Base-by-base conservation (phyloP, 2,888 invertebrate species). In the Agonopterix heracliana region DNA sequence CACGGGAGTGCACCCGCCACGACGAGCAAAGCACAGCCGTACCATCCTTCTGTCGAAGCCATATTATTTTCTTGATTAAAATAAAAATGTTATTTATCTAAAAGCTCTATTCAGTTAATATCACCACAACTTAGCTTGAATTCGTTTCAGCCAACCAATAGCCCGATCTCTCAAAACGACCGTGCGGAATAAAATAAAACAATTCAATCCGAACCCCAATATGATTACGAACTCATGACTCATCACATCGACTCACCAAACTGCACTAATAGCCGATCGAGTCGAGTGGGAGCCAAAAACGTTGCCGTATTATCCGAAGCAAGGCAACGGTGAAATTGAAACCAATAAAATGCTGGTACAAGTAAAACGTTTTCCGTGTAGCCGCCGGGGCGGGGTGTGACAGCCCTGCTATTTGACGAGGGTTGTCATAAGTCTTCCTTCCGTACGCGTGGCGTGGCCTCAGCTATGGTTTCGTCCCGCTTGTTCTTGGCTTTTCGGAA, bases 361-460 rank as follows among this genome's bases (percentile, higher is more conserved):
- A 74, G 74, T 84, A 75, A 85, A 86, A 86, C 81, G 82, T 76
- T 84, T 84, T 78, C 75, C 76, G 68, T 81, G 82, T 82, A 71
- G 54, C 53, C 44, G 60, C 57, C 59, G 63, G 58, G 59, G 70
- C 59, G 63, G 58, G 59, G 70, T 64, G 71, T 71, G 78, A 76
- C 74, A 72, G 61, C 67, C 64, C 61, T 56, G 56, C 57, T 60
- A 57, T 65, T 69, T 84, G 86, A 86, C 81, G 74, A 80, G 84
- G 86, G 85, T 86, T 78, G 81, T 87, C 87, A 87, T 87, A 86
- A 84, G 85, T 81, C 85, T 85, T 85, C 83, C 71, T 71, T 67
- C 64, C 54, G 58, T 55, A 54, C 54, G 56, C 54, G 54, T 52
- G 51, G 45, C 45, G 54, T 47, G 48, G 49, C 40, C 38, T 12